phyloP scores from a whole-genome alignment of 2,797 vertebrate species.

The Chromobotia macracanthus region DNA sequence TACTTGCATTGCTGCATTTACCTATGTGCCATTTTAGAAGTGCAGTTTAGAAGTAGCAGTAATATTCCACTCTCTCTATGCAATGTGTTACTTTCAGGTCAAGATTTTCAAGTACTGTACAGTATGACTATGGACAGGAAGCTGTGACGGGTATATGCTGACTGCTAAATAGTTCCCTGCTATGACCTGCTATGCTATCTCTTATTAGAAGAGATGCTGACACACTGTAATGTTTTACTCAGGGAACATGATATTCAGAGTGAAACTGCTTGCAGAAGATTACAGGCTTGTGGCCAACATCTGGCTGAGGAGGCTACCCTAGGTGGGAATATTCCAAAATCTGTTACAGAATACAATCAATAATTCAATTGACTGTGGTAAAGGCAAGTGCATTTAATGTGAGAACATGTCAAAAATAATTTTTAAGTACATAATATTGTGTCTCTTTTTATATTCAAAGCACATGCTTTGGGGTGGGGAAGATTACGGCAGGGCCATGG shows the following conservation, averaged over 20 bases:
- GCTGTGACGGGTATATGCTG: not conserved
- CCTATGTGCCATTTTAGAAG: too few relatives aligned
- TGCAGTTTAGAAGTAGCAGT: too few relatives aligned
- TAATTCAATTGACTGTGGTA: not conserved
- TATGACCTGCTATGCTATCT: too few relatives aligned
- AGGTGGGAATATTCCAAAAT: not conserved
- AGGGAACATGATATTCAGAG: conserved; percentile 6
- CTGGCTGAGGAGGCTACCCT: conserved; percentile 58
- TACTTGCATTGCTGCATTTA: too few relatives aligned
- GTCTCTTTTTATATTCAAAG: not conserved
- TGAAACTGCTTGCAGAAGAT: conserved; percentile 55
- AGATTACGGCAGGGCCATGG: not conserved
- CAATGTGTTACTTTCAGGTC: too few relatives aligned
- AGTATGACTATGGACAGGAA: too few relatives aligned
- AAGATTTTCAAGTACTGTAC: too few relatives aligned
- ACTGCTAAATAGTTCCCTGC: conserved; percentile 1
- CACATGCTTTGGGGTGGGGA: conserved; percentile 12
- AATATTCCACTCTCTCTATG: too few relatives aligned
- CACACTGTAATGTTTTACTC: conserved; percentile 11
- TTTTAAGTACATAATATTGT: not conserved
- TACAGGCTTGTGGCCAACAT: conserved; percentile 54
- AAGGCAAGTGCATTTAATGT: not conserved
- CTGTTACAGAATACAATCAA: not conserved
- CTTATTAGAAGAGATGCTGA: conserved; percentile 23
- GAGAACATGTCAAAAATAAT: not conserved